A percentile compares a stretch with the other conserved stretches of the same genome.
phyloP scores from a whole-genome alignment of 2,888 invertebrate genomes.

The Pollenia angustigena region DNA sequence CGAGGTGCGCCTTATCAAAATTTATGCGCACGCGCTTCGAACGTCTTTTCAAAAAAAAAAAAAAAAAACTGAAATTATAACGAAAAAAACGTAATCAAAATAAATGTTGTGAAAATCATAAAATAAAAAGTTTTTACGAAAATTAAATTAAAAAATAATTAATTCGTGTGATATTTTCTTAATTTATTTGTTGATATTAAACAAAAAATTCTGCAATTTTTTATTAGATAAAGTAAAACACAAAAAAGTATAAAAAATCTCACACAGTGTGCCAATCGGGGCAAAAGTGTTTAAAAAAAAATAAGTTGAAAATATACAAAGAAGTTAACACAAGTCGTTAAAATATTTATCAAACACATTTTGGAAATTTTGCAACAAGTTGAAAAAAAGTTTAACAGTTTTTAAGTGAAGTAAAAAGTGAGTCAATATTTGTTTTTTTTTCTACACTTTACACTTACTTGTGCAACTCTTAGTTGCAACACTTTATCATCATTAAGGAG shows the following conservation, averaged over 20 bases:
- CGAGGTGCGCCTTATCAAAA: constrained; percentile 69
- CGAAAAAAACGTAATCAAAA: constrained; percentile 24
- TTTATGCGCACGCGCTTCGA: constrained; percentile 70
- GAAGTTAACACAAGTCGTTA: neutral
- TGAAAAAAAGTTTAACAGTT: constrained; percentile 25
- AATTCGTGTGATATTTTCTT: constrained; percentile 27
- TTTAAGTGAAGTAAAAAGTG: constrained; percentile 35
- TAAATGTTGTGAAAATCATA: constrained; percentile 24
- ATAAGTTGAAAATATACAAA: constrained; percentile 1
- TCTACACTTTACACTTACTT: constrained; percentile 10
- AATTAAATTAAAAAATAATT: constrained; percentile 39
- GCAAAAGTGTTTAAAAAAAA: neutral
- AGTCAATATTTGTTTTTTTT: constrained; percentile 20
- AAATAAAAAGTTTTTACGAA: constrained; percentile 46
- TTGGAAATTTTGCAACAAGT: constrained; percentile 27
- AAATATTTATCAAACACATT: neutral
- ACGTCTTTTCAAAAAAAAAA: constrained; percentile 57
- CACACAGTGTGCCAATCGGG: neutral
- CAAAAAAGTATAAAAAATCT: constrained; percentile 16
- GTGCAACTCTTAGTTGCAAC: constrained; percentile 34
- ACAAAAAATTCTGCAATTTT: neutral
- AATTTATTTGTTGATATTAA: constrained; percentile 17
- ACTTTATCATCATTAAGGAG: constrained; percentile 9
- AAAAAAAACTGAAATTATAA: constrained; percentile 6
- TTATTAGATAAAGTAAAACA: neutral